A percentile compares a stretch with the other conserved stretches of the same genome.
These are phyloP conservation scores for Alloplasta piceator DNA, from an alignment of 2,888 invertebrate genomes.

Conservation along the genomic window DNA sequence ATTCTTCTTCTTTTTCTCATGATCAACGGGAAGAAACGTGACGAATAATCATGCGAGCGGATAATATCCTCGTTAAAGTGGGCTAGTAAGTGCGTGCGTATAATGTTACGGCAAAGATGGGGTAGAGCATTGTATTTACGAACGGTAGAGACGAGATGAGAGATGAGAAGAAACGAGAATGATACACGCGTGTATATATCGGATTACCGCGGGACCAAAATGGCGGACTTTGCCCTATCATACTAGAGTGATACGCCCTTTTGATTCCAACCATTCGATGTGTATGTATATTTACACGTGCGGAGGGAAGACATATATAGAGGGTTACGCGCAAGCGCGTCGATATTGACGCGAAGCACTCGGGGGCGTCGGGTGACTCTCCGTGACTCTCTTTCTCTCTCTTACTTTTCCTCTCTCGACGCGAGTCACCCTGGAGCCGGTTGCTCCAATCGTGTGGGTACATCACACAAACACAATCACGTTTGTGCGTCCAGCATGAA, in stretches of 20 bases:
- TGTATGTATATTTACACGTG: constrained; percentile 5
- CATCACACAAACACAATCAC: background rate
- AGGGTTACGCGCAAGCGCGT: constrained; percentile 77
- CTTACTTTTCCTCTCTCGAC: background rate
- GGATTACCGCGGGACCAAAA: too few species aligned
- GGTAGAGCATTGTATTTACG: constrained; percentile 42
- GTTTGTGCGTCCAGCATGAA: background rate
- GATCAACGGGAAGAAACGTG: constrained; percentile 22
- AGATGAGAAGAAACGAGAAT: constrained; percentile 27
- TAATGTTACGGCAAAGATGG: constrained; percentile 15
- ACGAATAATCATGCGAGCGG: constrained; percentile 54
- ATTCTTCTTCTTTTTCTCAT: background rate
- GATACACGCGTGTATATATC: background rate
- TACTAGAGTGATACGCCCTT: too few species aligned
- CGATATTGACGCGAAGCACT: constrained; percentile 77
- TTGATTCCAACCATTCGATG: too few species aligned
- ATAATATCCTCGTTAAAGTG: constrained; percentile 54
- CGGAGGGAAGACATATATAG: constrained; percentile 53
- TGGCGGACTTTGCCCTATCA: too few species aligned
- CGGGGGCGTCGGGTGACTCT: constrained; percentile 57
- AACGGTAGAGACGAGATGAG: constrained; percentile 40
- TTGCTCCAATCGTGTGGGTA: constrained; percentile 8
- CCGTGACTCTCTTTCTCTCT: constrained; percentile 64
- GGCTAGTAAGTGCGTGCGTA: constrained; percentile 28
- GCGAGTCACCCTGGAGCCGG: constrained; percentile 60